These are phyloP conservation scores for Podarcis raffonei DNA, from an alignment of 2,113 vertebrate genomes.

Conservation along the genomic window DNA sequence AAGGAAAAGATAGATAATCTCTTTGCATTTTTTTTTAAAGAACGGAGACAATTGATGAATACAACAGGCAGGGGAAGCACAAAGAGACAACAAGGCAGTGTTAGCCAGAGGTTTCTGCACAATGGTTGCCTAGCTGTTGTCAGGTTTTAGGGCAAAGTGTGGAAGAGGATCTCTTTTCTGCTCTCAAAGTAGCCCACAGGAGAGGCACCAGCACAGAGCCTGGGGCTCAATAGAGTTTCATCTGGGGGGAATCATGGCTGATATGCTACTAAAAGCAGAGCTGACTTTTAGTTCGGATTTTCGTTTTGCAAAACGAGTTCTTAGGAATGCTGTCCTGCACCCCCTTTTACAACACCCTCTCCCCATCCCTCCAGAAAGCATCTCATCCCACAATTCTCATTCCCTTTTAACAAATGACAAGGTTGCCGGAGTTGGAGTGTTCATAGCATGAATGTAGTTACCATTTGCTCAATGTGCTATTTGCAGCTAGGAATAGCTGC, in stretches of 20 bases:
- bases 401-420: background rate
- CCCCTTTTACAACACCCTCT: background rate
- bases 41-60: background rate
- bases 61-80: background rate
- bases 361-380: background rate
- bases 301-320: background rate
- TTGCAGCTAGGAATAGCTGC: background rate
- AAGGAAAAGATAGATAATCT: constrained; percentile 13
- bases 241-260: background rate
- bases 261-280: background rate
- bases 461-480: no score
- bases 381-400: background rate
- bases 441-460: background rate
- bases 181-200: background rate
- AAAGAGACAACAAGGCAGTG: background rate
- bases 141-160: background rate
- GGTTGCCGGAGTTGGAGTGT: background rate
- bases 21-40: background rate
- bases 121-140: constrained; percentile 29
- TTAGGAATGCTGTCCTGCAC: background rate
- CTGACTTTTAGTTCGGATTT: background rate
- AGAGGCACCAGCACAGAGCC: background rate
- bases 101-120: background rate
- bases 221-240: background rate
- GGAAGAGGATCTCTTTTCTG: background rate